Evolutionary conservation across 2,113 vertebrate genomes (phyloP), one percentile per base, ranked within the genome.

Genomic region (Clarias magur): DNA sequence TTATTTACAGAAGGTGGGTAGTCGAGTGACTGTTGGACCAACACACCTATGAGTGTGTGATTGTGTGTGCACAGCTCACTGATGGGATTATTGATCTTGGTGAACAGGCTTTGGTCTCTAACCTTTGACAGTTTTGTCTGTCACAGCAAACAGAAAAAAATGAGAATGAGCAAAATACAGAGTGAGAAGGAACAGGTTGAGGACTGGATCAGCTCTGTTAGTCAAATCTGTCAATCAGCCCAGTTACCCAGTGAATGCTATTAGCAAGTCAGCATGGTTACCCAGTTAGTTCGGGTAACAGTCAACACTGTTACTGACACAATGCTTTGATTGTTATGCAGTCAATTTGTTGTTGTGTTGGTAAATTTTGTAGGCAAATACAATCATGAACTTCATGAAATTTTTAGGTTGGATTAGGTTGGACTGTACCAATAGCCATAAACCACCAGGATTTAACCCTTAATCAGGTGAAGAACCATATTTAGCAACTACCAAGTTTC

Each of bases 51-150:
- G 63, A 75, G 79, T 85, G 73, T 68, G 80, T 60, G 76, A 54
- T 53, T 79, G 62, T 56, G 27, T 80, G 84, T 91, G 84, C 70
- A 79, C 76, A 21, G 70, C 38, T 67, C 27, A 59, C 54, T 79
- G 82, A 85, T 88, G 87, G 63, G 83, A 34, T 84, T 57, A 85
- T 89, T 76, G 67, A 76, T 56, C 53, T 68, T 57, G 70, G n/a
- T n/a, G 27, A 63, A 62, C 30, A 82, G 85, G 84, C 84, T 88
- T 83, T 82, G 89, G 90, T 91, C 73, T 56, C 57, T 85, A 73
- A 78, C 67, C 79, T 75, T 82, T 85, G 72, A 87, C 25, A 82
- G 63, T 30, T 86, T 86, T 86, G 89, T 89, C 88, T 89, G 62
- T 70, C 78, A 83, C 68, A 78, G 85, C 76, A 80, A 89, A 89